Conservation (phyloP, 2,797 vertebrate genomes). For the Pteronotus mesoamericanus region DNA sequence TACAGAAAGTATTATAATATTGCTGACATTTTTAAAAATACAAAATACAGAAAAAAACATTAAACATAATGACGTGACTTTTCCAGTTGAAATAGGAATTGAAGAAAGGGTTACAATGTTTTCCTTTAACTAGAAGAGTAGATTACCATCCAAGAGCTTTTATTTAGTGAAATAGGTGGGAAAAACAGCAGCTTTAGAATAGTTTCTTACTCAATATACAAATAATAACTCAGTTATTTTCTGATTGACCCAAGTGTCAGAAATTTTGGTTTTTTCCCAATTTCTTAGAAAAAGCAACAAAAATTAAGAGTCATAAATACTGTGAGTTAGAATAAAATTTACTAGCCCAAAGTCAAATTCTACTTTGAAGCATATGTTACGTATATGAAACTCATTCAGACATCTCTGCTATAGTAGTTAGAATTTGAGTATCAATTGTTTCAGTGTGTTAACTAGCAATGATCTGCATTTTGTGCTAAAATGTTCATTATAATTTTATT, state of each 20-base stretch:
- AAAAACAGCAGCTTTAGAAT: not conserved
- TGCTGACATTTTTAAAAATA: not conserved
- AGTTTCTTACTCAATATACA: not conserved
- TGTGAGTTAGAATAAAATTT: slow-evolving; percentile 16
- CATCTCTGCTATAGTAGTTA: not conserved
- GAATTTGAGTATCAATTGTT: not conserved
- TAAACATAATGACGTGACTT: not conserved
- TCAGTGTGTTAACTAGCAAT: not conserved
- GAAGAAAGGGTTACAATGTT: not conserved
- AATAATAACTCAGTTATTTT: not conserved
- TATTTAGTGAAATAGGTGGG: not conserved
- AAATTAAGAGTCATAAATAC: slow-evolving; percentile 14
- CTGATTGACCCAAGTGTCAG: not conserved
- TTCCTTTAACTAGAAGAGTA: not conserved
- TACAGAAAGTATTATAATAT: not conserved
- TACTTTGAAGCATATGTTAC: not conserved
- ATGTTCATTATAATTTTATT: slow-evolving; percentile 17
- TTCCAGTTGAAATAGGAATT: slow-evolving; percentile 9
- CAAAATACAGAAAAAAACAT: not conserved
- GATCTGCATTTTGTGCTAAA: slow-evolving; percentile 10
- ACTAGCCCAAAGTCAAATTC: not conserved
- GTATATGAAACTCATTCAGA: not conserved
- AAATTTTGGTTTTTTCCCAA: slow-evolving; percentile 23
- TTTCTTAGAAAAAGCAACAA: slow-evolving; percentile 17
- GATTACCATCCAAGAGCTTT: not conserved